These are phyloP conservation scores for Metopolophium dirhodum DNA, from an alignment of 1,140 invertebrate genomes.

Conservation along the genomic window DNA sequence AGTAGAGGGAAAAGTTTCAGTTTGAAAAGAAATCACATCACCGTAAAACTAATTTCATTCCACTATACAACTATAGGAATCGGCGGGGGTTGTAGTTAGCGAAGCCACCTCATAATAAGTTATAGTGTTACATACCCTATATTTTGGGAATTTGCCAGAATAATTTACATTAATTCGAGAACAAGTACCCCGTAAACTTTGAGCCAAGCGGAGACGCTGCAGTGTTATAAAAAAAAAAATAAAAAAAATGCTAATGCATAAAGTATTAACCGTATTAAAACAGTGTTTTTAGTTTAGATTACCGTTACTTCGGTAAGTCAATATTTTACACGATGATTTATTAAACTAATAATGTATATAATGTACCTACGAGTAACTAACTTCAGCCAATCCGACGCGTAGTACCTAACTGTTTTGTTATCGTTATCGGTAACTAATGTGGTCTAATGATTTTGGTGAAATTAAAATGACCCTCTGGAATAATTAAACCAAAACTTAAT, in stretches of 20 bases:
- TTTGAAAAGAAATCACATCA: constrained; percentile 30
- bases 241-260: constrained; percentile 20
- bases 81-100: constrained; percentile 10
- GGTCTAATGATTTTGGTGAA: neutral
- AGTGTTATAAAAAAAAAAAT: neutral
- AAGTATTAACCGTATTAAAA: constrained; percentile 35
- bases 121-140: constrained; percentile 22
- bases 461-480: constrained; percentile 16
- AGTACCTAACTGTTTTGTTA: neutral
- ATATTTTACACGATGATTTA: constrained; percentile 5
- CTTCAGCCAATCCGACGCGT: neutral
- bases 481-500: constrained; percentile 7
- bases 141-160: constrained; percentile 34
- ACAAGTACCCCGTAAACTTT: constrained; percentile 37
- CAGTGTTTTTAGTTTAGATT: constrained; percentile 14
- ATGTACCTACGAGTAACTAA: neutral
- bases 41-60: constrained; percentile 38
- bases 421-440: neutral
- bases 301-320: neutral
- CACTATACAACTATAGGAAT: neutral
- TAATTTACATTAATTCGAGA: constrained; percentile 43
- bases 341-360: neutral
- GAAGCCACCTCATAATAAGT: constrained; percentile 25
- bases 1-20: constrained; percentile 11
- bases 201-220: neutral